Base-by-base conservation (phyloP, 2,888 invertebrate genomes). In the Odiellus spinosus region DNA sequence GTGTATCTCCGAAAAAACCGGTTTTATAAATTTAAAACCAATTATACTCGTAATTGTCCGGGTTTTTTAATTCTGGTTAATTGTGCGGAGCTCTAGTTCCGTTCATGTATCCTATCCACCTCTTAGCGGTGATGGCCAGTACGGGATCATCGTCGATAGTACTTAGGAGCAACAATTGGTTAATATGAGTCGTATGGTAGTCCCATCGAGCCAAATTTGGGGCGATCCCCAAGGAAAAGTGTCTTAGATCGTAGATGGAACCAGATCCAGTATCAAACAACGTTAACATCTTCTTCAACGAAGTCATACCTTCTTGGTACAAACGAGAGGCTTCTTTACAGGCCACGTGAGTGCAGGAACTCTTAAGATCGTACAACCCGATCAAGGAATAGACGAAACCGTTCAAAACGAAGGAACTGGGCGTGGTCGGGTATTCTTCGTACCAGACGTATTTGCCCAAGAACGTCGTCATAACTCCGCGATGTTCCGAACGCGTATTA, bases 151-250 rank as follows among this genome's bases (percentile, higher is more conserved):
- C 75, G 56, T 88, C 86, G 40, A 96, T 76, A 1, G 87, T 83
- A 35, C 82, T 80, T 53, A 96, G 76, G 53, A 93, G 73, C 45
- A 71, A 62, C 42, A 76, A 60, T 63, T 98, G 93, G 70, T 93
- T 95, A 19, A 98, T 82, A 65, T 99, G 98, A 0, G 95, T 93
- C 0, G 91, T 86, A 68, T 98, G 98, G 66, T 98, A 98, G 64
- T 98, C 98, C 91, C 96, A 95, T 47, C 98, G 73, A 0, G 98
- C 98, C 52, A 95, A 72, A 67, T 98, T 98, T 1, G 90, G 90
- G 20, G 86, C 81, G 15, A 82, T 80, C 17, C 84, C 82, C 33
- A 90, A 68, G 1, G 86, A 86, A 61, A 91, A 78, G 66, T 98
- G 98, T 12, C 96, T 72, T 45, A 99, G 73, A 71, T 98, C 98